Evolutionary conservation across 2,113 vertebrate genomes (phyloP).

Genomic region (Macroglossus sobrinus): DNA sequence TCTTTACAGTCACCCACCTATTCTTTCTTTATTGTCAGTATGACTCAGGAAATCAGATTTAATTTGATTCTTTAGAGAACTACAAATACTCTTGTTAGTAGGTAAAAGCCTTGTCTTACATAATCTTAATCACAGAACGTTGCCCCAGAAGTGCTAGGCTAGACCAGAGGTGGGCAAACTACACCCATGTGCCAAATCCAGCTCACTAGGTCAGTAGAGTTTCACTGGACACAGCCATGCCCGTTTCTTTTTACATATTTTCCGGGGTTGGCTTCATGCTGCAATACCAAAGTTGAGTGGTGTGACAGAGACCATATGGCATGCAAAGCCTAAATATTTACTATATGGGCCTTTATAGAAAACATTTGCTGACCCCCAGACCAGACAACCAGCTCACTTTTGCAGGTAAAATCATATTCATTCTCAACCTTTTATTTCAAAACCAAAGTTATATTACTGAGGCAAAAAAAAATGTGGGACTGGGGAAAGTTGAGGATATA

Average conservation of each 20-base stretch:
- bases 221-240: not conserved
- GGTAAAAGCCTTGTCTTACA: not conserved
- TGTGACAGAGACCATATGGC: not conserved
- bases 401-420: not conserved
- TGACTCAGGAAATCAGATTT: slow-evolving; percentile 7
- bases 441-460: not conserved
- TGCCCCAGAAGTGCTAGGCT: not conserved
- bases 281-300: not conserved
- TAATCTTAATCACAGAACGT: not conserved
- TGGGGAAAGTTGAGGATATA: not conserved
- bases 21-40: not conserved
- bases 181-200: rapidly evolving
- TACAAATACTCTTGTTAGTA: not conserved
- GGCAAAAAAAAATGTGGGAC: not conserved
- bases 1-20: not conserved
- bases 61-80: not conserved
- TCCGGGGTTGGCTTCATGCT: not conserved
- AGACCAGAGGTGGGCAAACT: not conserved
- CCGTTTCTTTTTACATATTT: rapidly evolving
- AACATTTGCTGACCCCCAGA: not conserved
- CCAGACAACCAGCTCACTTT: not conserved
- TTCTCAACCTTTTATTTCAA: not conserved
- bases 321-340: not conserved
- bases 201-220: too few species aligned
- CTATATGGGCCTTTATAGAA: not conserved